Conservation (phyloP, 2,797 vertebrate genomes). For the Hyperoplus lanceolatus region DNA sequence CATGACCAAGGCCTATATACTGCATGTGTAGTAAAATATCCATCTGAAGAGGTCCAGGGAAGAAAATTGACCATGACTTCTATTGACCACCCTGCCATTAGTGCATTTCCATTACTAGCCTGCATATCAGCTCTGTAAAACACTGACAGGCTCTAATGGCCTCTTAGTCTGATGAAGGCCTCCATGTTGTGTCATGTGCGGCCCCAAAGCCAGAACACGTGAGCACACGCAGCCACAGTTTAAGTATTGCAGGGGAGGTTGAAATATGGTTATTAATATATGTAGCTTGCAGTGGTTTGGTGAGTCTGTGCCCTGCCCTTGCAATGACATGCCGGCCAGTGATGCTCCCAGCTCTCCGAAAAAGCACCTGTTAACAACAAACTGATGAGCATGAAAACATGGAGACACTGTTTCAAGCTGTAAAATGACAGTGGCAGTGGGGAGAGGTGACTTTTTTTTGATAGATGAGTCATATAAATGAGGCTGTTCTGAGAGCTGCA, state of each 20-base stretch:
- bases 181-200: constrained; percentile 55
- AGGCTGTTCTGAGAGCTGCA: constrained; percentile 19
- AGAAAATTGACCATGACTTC: constrained; percentile 63
- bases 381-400: constrained; percentile 25
- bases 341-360: constrained; percentile 12
- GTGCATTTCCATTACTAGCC: constrained; percentile 76
- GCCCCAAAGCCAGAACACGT: constrained; percentile 49
- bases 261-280: constrained; percentile 30
- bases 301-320: constrained; percentile 22
- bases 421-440: constrained; percentile 7
- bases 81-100: constrained; percentile 82
- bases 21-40: constrained; percentile 50
- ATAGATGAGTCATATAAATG: constrained; percentile 35
- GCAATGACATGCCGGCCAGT: constrained; percentile 21
- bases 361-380: constrained; percentile 70
- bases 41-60: constrained; percentile 50
- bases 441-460: not conserved
- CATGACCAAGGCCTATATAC: constrained; percentile 17
- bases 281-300: constrained; percentile 35
- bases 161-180: constrained; percentile 67
- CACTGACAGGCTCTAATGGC: constrained; percentile 74
- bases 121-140: constrained; percentile 67
- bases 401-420: constrained; percentile 1
- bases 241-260: constrained; percentile 34
- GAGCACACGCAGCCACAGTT: constrained; percentile 36